Conservation (phyloP, 1,140 invertebrate species). For the Anadara kagoshimensis region DNA sequence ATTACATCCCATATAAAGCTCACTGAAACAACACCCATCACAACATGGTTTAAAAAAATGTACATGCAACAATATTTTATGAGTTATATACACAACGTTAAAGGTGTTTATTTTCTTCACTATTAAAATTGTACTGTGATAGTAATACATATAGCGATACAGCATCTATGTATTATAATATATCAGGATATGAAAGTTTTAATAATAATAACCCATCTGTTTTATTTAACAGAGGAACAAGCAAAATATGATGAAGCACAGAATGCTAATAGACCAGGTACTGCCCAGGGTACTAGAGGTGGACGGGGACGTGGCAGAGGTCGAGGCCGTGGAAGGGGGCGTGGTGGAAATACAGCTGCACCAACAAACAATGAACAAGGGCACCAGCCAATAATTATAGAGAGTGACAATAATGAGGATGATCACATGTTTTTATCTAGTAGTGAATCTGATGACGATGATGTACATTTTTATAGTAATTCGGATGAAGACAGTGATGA, state of each 20-base stretch:
- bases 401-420: conserved; percentile 31
- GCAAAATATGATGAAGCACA: conserved; percentile 45
- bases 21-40: no score
- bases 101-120: no score
- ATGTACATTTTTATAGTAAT: background rate
- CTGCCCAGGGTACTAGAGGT: background rate
- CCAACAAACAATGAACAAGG: conserved; percentile 8
- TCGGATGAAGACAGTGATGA: conserved; percentile 4
- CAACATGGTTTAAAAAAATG: no score
- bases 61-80: no score
- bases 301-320: conserved; percentile 19
- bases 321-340: conserved; percentile 20
- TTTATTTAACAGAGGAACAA: conserved; percentile 46
- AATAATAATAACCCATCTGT: no score
- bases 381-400: conserved; percentile 26
- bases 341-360: conserved; percentile 12
- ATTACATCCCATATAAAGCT: no score
- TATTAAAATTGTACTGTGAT: no score
- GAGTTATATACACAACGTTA: no score
- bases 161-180: no score
- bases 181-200: no score
- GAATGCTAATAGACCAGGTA: conserved; percentile 24
- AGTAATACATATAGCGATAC: no score
- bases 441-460: conserved; percentile 20
- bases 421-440: conserved; percentile 12